phyloP scores from a whole-genome alignment of 2,797 vertebrate genomes.

The Mus minutoides region DNA sequence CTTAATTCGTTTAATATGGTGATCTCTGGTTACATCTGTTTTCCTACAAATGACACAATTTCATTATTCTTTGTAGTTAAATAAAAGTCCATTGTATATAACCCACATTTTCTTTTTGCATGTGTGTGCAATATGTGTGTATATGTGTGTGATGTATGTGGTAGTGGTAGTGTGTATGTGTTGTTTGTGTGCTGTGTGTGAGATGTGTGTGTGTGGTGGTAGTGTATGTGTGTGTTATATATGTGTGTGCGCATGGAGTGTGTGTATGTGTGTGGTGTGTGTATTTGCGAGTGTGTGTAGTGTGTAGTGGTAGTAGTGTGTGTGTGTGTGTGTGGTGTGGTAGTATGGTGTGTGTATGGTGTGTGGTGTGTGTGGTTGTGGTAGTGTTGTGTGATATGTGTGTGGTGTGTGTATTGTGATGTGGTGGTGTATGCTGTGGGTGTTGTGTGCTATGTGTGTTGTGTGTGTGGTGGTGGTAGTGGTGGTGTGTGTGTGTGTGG shows the following conservation, averaged over 20 bases:
- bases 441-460: background rate
- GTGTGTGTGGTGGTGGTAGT: background rate
- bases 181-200: too few relatives aligned
- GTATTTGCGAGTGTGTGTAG: too few relatives aligned
- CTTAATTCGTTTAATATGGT: background rate
- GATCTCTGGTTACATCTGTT: background rate
- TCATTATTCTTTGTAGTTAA: background rate
- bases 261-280: too few relatives aligned
- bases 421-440: too few relatives aligned
- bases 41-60: background rate
- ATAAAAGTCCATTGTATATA: background rate
- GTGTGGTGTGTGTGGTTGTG: too few relatives aligned
- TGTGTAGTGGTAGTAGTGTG: too few relatives aligned
- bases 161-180: background rate
- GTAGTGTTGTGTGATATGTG: too few relatives aligned
- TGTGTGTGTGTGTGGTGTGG: accelerated
- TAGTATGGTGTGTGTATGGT: too few relatives aligned
- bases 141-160: background rate
- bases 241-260: background rate
- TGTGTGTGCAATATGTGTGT: background rate
- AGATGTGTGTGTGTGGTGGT: background rate
- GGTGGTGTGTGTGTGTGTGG: background rate
- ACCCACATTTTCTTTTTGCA: background rate
- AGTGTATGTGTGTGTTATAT: background rate
- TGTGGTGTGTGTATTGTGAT: too few relatives aligned